Base-by-base conservation (phyloP, 2,113 vertebrate genomes). In the Pomatorhinus ruficollis region DNA sequence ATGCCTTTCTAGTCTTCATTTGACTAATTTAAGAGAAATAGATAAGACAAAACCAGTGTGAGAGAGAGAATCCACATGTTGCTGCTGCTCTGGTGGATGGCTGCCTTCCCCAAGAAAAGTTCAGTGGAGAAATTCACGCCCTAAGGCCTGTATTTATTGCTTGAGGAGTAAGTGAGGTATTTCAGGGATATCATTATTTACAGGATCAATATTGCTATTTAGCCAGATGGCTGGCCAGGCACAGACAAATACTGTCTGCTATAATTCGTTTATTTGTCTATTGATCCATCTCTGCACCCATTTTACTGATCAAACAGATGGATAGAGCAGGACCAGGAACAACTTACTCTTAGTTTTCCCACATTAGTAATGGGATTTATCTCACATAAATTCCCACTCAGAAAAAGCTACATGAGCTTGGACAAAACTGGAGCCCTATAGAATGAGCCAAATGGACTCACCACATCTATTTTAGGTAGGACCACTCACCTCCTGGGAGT, bases 181-280 rank as follows among this genome's bases (percentile, higher is more conserved):
- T 86, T 90, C 35, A 83, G 35, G 56, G 60, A 54, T 87, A 35
- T 47, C 40, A 45, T 79, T 92, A 53, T 74, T 93, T 92, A 80
- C 54, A 42, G 68, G 75, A 93, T 94, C 92, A 93, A 81, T 93
- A 80, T 22, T 61, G 39, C 68, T 90, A 12, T 92, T 90, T 74
- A 95, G 63, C 82, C 82, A 93, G 57, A 70, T 6, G 10, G 65
- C 81, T 75, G 79, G 44, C 87, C 74, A 74, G 87, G 60, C 74
- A 63, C 0, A 0, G 87, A 42, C 39, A 94, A 94, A 93, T 68
- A 70, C 17, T 75, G 21, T 64, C 87, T 84, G 65, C 75, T 83
- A 3, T 65, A 91, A 91, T 50, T 69, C 4, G 0, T 90, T 69
- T 83, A 68, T 90, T 81, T 23, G 1, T 79, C 45, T 72, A 53